These are phyloP conservation scores for Oryzias sinensis DNA, from an alignment of 2,797 vertebrate species.

Conservation along the genomic window DNA sequence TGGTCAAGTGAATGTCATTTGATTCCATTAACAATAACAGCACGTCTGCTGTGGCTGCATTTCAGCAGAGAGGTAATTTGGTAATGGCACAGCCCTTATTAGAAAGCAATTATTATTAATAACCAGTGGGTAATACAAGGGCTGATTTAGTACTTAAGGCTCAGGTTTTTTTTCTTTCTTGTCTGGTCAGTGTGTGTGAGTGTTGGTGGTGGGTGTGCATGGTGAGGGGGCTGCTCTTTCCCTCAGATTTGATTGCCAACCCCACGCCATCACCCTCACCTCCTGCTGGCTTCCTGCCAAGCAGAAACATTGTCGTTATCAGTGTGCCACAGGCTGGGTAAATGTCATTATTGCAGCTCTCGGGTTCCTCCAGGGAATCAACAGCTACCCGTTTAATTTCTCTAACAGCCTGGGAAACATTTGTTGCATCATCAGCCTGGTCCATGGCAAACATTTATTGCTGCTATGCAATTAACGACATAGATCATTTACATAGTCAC, in stretches of 20 bases:
- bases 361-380: conserved; percentile 73
- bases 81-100: conserved; percentile 75
- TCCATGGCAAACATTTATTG: conserved; percentile 78
- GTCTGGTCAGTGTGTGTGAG: conserved; percentile 43
- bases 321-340: conserved; percentile 73
- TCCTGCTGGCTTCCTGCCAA: conserved; percentile 74
- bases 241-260: conserved; percentile 68
- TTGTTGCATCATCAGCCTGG: conserved; percentile 75
- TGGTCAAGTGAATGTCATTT: conserved; percentile 68
- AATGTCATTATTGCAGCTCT: conserved; percentile 78
- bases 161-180: conserved; percentile 38
- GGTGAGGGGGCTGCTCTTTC: conserved; percentile 42
- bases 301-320: conserved; percentile 75
- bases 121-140: conserved; percentile 66
- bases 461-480: conserved; percentile 91
- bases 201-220: conserved; percentile 11
- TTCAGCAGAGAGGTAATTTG: conserved; percentile 71
- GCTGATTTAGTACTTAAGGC: conserved; percentile 68
- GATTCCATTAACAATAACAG: conserved; percentile 58
- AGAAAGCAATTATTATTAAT: conserved; percentile 79
- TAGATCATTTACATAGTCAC: conserved; percentile 97
- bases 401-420: conserved; percentile 80
- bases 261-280: conserved; percentile 66
- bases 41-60: conserved; percentile 59
- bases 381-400: conserved; percentile 78